Base-by-base conservation (phyloP, 2,888 invertebrate genomes). In the Flabesymbios commensalis region DNA sequence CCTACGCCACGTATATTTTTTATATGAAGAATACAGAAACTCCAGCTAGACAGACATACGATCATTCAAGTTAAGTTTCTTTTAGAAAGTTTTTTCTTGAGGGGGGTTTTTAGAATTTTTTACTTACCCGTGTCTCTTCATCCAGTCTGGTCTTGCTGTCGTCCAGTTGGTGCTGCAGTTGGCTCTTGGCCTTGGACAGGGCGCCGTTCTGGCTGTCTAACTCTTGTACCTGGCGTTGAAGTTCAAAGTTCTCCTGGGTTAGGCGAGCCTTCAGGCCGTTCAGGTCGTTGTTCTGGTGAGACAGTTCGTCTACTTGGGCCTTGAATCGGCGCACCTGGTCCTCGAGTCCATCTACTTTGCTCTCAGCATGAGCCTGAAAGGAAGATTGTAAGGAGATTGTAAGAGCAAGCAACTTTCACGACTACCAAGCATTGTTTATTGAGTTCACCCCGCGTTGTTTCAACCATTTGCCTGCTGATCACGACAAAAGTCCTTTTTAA, bases 191-290 rank as follows among this genome's bases (percentile, higher is more conserved):
- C 85, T 98, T 93, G 87, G 93, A 95, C 80, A 98, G 85, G 85
- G 96, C 95, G 82, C 96, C 97, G 83, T 97, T 95, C 86, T 92
- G 94, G 83, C 96, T 89, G 86, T 92, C 90, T 75, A 96, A 87
- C 85, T 99, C 99, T 82, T 90, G 90, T 83, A 97, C 90, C 83
- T 87, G 88, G 78, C 96, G 86, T 72, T 80, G 80, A 48, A 82
- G 77, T 67, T 83, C 82, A 71, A 81, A 81, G 79, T 84, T 84
- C 79, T 87, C 87, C 85, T 91, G 92, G 65, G 94, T 94, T 76
- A 99, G 87, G 78, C 96, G 92, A 79, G 93, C 91, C 86, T 96
- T 96, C 86, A 71, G 60, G 48, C 64, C 70, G 67, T 78, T 79
- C 59, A 76, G 66, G 56, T 82, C 82, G 66, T 74, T 75, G 62